Evolutionary conservation across 2,888 invertebrate genomes (phyloP).

Genomic region (Minunthozetes semirufus): DNA sequence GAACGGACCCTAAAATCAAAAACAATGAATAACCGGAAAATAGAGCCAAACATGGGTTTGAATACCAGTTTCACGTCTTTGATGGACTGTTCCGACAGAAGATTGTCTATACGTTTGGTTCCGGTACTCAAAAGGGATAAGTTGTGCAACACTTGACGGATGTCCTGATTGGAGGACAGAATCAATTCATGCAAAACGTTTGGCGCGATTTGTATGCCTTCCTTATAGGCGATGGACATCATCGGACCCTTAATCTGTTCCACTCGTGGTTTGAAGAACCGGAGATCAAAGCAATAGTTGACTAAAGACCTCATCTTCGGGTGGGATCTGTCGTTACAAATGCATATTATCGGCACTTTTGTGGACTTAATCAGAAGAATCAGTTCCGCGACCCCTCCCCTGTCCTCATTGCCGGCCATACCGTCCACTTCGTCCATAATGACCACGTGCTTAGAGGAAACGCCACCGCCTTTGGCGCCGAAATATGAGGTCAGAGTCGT

Average conservation of each 20-base stretch:
- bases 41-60: neutral
- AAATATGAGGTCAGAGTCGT: slow-evolving; percentile 46
- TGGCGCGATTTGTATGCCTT: slow-evolving; percentile 49
- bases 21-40: slow-evolving; percentile 3
- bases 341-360: slow-evolving; percentile 84
- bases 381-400: slow-evolving; percentile 89
- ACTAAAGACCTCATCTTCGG: slow-evolving; percentile 85
- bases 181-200: slow-evolving; percentile 77
- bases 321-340: slow-evolving; percentile 90
- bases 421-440: slow-evolving; percentile 99
- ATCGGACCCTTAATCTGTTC: slow-evolving; percentile 90
- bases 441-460: slow-evolving; percentile 68
- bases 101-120: slow-evolving; percentile 53
- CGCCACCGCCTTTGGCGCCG: neutral
- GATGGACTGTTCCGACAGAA: slow-evolving; percentile 46
- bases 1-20: slow-evolving; percentile 69
- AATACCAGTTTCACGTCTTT: slow-evolving; percentile 75
- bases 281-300: slow-evolving; percentile 87
- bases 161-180: slow-evolving; percentile 77
- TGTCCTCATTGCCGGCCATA: slow-evolving; percentile 98
- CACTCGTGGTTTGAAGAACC: slow-evolving; percentile 71
- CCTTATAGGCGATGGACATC: slow-evolving; percentile 79
- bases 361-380: slow-evolving; percentile 81
- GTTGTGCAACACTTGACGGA: slow-evolving; percentile 78
- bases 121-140: slow-evolving; percentile 68